Evolutionary conservation across 2,797 vertebrate species (phyloP).

Genomic region (Ataeniobius toweri): DNA sequence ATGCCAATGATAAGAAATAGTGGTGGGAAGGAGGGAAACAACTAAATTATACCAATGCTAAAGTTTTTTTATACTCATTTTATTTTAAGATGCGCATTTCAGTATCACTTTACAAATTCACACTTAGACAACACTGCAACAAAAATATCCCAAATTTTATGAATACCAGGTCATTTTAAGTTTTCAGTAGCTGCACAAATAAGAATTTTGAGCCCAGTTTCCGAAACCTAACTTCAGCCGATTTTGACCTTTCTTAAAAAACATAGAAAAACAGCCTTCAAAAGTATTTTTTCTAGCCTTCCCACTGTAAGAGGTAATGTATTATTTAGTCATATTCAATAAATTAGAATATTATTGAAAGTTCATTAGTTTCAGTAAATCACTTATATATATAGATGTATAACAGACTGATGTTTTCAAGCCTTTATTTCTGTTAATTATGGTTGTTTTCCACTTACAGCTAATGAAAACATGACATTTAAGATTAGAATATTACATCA

Average conservation of each 20-base stretch:
- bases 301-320: background rate
- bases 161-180: background rate
- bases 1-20: constrained; percentile 33
- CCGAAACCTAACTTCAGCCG: background rate
- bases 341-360: background rate
- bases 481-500: background rate
- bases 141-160: background rate
- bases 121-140: background rate
- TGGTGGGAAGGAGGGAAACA: constrained; percentile 8
- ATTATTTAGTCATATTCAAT: background rate
- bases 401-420: too few species aligned
- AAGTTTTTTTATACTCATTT: background rate
- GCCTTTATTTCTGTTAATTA: too few species aligned
- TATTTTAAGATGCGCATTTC: background rate
- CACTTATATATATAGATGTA: background rate
- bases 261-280: too few species aligned
- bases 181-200: background rate
- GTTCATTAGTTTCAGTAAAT: background rate
- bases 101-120: background rate
- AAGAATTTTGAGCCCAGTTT: background rate
- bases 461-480: background rate
- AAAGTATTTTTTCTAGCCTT: background rate
- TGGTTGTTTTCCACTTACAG: too few species aligned
- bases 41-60: background rate
- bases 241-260: too few species aligned